Base-by-base conservation (phyloP, 2,797 vertebrate species). In the Phylloscopus collybita region DNA sequence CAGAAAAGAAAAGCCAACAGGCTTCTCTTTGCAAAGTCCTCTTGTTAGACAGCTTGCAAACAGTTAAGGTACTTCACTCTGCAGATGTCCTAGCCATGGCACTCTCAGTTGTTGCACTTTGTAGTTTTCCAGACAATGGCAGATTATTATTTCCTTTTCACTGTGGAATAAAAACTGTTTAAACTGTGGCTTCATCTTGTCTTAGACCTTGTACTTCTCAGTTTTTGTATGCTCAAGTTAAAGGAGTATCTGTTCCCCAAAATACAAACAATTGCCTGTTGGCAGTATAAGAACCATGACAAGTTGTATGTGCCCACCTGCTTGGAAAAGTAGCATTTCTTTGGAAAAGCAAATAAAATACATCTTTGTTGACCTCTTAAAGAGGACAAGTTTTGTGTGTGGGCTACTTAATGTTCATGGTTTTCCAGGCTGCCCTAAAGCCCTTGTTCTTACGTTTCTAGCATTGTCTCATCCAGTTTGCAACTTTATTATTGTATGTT, bases 401-500 rank as follows among this genome's bases (percentile, higher is more conserved):
- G 60, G 53, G 80, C 83, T 93, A 75, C 66, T 70, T 90, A 84
- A 81, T 90, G 66, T 74, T 81, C 70, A 15, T 78, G 59, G 34
- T 91, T 93, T 94, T 88, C 65, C 62, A 88, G 72, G 44, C 81
- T 0, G 3, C 27, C 66, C 60, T 78, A 64, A 82, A 93, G 56
- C 40, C 70, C 95, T 94, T 97, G 83, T 96, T 96, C 90, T 87
- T 92, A 90, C 61, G 86, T 95, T 92, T n/a, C 4, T 34, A 59
- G 40, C 57, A 96, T 93, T 93, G 96, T 96, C 94, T 97, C 86
- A 49, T 97, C 95, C 83, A 85, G 96, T 97, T 97, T 96, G 95
- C 92, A 96, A 86, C 93, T 98, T 97, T 95, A 96, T 97, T 97
- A 95, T 85, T 90, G 59, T 40, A 57, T 65, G 74, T 93, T 92